Base-by-base conservation (phyloP, 2,888 invertebrate genomes). In the Eudemis profundana region DNA sequence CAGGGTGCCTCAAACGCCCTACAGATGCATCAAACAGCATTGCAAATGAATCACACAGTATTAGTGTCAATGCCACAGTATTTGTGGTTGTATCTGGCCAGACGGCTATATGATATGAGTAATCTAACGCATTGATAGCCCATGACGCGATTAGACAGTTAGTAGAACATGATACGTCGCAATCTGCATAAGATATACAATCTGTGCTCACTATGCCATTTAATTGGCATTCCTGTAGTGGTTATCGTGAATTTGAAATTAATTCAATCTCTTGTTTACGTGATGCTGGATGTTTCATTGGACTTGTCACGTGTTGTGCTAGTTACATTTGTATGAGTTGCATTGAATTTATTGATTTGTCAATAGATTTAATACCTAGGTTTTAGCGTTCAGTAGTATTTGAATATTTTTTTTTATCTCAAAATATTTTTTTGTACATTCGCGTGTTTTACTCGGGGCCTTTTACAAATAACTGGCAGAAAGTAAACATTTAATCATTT, bases 11-110 rank as follows among this genome's bases (percentile, higher is more conserved):
- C 44, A 23, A 44, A 51, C 46, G 44, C n/a, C 15, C 36, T 19
- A 40, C 15, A 7, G 44, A 40, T 44, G 4, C 21, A 46, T 46
- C 14, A 27, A 27, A n/a, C 19, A 44, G 8, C 42, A 66, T 50
- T 51, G 46, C 53, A 67, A 65, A 67, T 68, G 67, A 56, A 61
- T 64, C 56, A 66, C 51, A 61, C 77, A 61, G 74, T 82, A 88
- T 86, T 89, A 78, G 85, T 89, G 89, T 89, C 90, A 90, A 83
- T 90, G 89, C 85, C 86, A 82, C 73, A 79, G 74, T 78, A 79
- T 82, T 82, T 87, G 89, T 82, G 89, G 89, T 89, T 84, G 76
- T 75, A 78, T 76, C 78, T 73, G 77, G 76, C 81, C 77, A 77
- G 81, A 84, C 80, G 71, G 86, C 81, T 85, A 89, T 78, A 67